These are phyloP conservation scores for Colostygia pectinataria DNA, from an alignment of 2,888 invertebrate genomes.

Conservation along the genomic window DNA sequence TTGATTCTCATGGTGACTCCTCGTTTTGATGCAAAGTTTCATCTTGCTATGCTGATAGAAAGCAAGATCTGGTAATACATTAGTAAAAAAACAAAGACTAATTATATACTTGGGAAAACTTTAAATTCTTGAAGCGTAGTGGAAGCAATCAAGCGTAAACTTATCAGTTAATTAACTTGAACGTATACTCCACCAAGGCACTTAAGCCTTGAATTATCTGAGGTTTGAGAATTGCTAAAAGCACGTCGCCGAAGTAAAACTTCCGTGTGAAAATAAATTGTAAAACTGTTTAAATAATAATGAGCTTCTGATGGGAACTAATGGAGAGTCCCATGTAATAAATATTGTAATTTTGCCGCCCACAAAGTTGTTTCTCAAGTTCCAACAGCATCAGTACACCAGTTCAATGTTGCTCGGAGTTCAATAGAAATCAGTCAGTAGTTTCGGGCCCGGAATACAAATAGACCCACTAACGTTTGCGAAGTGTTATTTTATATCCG, in stretches of 20 bases:
- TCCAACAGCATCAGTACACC: conserved; percentile 14
- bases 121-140: too few species aligned
- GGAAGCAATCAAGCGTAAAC: too few species aligned
- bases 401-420: conserved; percentile 22
- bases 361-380: conserved; percentile 4
- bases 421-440: conserved; percentile 30
- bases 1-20: background rate
- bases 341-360: conserved; percentile 17
- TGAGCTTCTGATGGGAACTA: conserved; percentile 2
- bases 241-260: too few species aligned
- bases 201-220: too few species aligned
- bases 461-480: conserved; percentile 26
- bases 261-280: too few species aligned
- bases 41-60: background rate
- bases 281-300: conserved; percentile 2
- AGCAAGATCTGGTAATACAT: too few species aligned
- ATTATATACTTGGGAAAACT: too few species aligned
- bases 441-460: conserved; percentile 28
- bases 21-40: background rate
- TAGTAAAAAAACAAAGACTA: too few species aligned
- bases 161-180: too few species aligned
- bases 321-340: conserved; percentile 4
- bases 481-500: conserved; percentile 31
- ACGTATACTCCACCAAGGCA: too few species aligned
- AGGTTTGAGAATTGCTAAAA: background rate